phyloP scores from a whole-genome alignment of 2,113 vertebrate genomes.

The Coturnix japonica region DNA sequence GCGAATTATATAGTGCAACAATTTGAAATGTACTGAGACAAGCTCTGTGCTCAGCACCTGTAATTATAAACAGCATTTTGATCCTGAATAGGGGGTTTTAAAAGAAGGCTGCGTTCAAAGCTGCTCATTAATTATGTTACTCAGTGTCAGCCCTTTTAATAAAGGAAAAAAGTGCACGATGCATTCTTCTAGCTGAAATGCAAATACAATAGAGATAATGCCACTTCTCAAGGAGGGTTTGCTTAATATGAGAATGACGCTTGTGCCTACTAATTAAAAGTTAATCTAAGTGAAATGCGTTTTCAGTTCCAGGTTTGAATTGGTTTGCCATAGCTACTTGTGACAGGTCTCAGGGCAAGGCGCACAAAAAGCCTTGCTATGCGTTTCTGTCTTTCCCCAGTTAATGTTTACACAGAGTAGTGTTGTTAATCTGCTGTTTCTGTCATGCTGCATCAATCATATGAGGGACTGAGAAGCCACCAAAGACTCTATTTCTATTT shows the following conservation, averaged over 20 bases:
- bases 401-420: not conserved
- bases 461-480: not conserved
- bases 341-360: not conserved
- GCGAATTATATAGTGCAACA: not conserved
- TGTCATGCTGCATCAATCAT: not conserved
- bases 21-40: slow-evolving; percentile 3
- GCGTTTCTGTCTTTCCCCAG: not conserved
- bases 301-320: not conserved
- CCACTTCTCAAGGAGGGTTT: not conserved
- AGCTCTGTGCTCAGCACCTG: not conserved
- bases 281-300: not conserved
- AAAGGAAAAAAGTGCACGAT: not conserved
- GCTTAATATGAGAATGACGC: not conserved
- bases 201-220: not conserved
- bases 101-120: not conserved
- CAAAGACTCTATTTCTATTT: not conserved
- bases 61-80: slow-evolving; percentile 23
- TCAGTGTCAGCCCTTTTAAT: not conserved
- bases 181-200: not conserved
- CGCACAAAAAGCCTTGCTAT: not conserved
- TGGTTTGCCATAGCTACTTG: not conserved
- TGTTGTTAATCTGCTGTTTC: not conserved
- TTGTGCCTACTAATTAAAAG: not conserved
- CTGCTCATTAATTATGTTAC: slow-evolving; percentile 42
- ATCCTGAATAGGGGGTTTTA: slow-evolving; percentile 25